Base-by-base conservation (phyloP, 2,797 vertebrate genomes). In the Sternarchorhynchus goeldii region DNA sequence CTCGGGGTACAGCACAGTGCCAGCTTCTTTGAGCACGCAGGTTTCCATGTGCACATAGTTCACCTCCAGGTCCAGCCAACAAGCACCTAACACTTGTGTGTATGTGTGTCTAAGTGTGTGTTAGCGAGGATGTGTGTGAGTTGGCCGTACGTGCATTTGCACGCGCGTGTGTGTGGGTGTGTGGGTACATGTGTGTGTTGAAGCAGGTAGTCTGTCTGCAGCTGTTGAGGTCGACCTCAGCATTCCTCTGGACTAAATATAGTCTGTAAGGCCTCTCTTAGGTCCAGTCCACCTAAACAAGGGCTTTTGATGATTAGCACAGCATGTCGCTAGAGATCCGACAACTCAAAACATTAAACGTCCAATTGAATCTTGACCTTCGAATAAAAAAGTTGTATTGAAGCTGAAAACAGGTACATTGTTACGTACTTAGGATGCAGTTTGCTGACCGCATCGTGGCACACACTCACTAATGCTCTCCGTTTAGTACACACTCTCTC, bases 231-330 rank as follows among this genome's bases (percentile, higher is more conserved):
- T 86, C 84, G 81, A 83, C 85, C 45, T 65, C 18, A 71, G 58
- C 85, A 92, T 92, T 88, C 88, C 79, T 76, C 82, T 73, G 81
- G 64, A 90, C 91, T 93, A 93, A 93, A 93, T 92, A 91, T 91
- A 93, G 25, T 87, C 67, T 68, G 67, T 25, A 41, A 85, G 87
- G 88, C 80, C 81, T 45, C 78, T 86, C 83, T 89, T 83, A 90
- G 87, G 86, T 83, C 85, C 55, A 73, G 63, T 76, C 77, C 70
- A 60, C 79, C 64, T 79, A 74, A 82, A 76, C 77, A 20, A 25
- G 34, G 57, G 76, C 20, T 29, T 77, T 29, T 60, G 67, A 41
- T 60, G 57, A 55, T 36, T 12, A 83, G 25, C 25, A 25, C 25
- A 25, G 25, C 25, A 25, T 25, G 25, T 25, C 25, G 25, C 25